A percentile compares a stretch with the other conserved stretches of the same genome.
Evolutionary conservation across 1,140 invertebrate genomes (phyloP).

Genomic region (Fopius arisanus): DNA sequence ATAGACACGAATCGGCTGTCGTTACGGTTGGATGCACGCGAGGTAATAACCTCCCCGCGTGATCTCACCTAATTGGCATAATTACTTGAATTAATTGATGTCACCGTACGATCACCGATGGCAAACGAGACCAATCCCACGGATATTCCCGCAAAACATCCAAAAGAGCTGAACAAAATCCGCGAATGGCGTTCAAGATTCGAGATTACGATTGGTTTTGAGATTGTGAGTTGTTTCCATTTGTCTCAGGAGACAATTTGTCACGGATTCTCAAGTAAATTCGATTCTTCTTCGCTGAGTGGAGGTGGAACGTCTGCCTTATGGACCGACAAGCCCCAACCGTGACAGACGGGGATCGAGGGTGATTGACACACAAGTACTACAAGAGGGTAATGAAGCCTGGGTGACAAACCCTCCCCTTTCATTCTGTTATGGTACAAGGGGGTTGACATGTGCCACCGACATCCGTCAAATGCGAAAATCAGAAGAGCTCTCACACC

Average conservation of each 20-base stretch:
- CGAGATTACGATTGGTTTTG: too few relatives aligned
- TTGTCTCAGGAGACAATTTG: neutral
- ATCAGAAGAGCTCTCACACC: constrained; percentile 34
- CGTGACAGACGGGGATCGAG: constrained; percentile 30
- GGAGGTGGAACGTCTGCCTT: constrained; percentile 10
- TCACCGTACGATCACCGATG: neutral
- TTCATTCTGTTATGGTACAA: neutral
- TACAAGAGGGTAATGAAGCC: constrained; percentile 15
- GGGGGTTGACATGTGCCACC: constrained; percentile 41
- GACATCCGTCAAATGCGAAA: constrained; percentile 38
- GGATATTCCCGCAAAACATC: too few relatives aligned
- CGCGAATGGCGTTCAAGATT: too few relatives aligned
- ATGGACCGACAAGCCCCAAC: constrained; percentile 20
- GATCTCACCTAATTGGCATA: neutral
- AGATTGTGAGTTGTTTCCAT: neutral
- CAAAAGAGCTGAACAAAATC: too few relatives aligned
- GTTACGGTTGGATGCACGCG: neutral
- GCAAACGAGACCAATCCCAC: neutral
- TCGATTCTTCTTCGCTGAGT: neutral
- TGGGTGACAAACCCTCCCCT: neutral
- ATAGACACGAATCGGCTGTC: constrained; percentile 8
- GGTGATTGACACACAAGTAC: constrained; percentile 32
- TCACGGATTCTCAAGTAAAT: neutral
- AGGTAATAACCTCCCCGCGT: neutral
- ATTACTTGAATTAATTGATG: neutral